Percentiles rank a stretch among this genome's conserved stretches.
These are phyloP conservation scores for Melolontha melolontha DNA, from an alignment of 2,888 invertebrate genomes.

Conservation along the genomic window DNA sequence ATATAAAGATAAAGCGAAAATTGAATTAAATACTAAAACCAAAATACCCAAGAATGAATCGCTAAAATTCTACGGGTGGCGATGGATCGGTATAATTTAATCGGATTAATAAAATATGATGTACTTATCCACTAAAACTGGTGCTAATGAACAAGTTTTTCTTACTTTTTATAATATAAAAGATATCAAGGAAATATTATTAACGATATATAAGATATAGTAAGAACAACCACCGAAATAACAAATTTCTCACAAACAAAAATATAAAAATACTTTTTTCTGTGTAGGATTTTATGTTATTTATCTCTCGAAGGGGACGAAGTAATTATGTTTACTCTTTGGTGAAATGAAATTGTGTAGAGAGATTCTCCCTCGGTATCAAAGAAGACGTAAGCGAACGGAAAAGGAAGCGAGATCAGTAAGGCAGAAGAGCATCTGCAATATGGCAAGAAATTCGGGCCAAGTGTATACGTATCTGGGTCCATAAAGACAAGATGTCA, in stretches of 20 bases:
- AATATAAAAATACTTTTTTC: constrained; percentile 26
- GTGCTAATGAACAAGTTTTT: too few species aligned
- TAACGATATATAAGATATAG: too few species aligned
- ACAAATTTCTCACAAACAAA: constrained; percentile 11
- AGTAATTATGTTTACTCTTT: constrained; percentile 40
- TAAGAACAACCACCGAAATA: too few species aligned
- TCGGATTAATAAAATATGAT: too few species aligned
- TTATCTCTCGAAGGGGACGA: constrained; percentile 40
- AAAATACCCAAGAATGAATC: too few species aligned
- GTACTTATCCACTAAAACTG: too few species aligned
- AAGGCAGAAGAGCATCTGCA: constrained; percentile 54
- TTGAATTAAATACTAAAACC: too few species aligned
- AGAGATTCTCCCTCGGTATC: constrained; percentile 15
- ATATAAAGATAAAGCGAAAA: too few species aligned
- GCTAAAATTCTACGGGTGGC: too few species aligned
- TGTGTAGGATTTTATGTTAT: constrained; percentile 38
- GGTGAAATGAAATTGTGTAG: constrained; percentile 36
- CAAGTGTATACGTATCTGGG: constrained; percentile 57
- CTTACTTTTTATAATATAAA: too few species aligned
- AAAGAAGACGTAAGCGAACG: constrained; percentile 40
- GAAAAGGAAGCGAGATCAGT: constrained; percentile 47
- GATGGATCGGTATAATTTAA: too few species aligned
- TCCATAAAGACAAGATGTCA: constrained; percentile 65
- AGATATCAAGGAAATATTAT: too few species aligned
- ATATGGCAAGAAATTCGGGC: constrained; percentile 59